Evolutionary conservation across 2,888 invertebrate species (phyloP), one percentile per base, ranked within the genome.

Genomic region (Malthinus flaveolus): DNA sequence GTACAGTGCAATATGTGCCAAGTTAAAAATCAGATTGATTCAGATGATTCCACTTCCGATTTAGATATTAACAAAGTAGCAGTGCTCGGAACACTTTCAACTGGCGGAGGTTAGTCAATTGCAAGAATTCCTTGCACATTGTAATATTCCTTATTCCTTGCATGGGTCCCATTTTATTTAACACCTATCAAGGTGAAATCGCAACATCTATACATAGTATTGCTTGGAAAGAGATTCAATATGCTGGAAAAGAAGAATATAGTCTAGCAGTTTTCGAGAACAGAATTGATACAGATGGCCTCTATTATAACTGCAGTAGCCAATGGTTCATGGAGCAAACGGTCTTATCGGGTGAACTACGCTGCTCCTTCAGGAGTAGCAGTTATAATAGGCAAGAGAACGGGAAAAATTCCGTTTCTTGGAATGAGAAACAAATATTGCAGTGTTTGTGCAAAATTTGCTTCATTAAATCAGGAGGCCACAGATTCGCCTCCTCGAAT

Each of bases 401-500:
- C 65, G n/a, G 57, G 44, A 44, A 63, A 66, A 47, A 10, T 64
- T 7, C 10, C 61, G 33, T 54, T 48, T 36, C 12, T 64, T 3
- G 66, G 59, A 1, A 54, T 66, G 2, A 44, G 55, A 32, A 66
- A 61, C 39, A 64, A 65, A 55, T 64, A 56, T 33, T 62, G 64
- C 31, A 9, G 15, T 6, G 32, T 56, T 13, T 63, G 57, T 57
- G 32, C 45, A 32, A 37, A 11, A 4, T 11, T 37, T 12, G 34
- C 11, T 13, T 51, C 48, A 32, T 15, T 32, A 51, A 54, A 61
- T n/a, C 32, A 39, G 33, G 13, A 39, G 10, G 7, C 36, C 1
- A 9, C n/a, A 33, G 12, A 47, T 5, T n/a, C n/a, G n/a, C n/a
- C n/a, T n/a, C n/a, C n/a, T n/a, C n/a, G n/a, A n/a, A n/a, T n/a